Evolutionary conservation across 2,888 invertebrate genomes (phyloP), one percentile per base, ranked within the genome.

Genomic region (Pterostichus madidus): DNA sequence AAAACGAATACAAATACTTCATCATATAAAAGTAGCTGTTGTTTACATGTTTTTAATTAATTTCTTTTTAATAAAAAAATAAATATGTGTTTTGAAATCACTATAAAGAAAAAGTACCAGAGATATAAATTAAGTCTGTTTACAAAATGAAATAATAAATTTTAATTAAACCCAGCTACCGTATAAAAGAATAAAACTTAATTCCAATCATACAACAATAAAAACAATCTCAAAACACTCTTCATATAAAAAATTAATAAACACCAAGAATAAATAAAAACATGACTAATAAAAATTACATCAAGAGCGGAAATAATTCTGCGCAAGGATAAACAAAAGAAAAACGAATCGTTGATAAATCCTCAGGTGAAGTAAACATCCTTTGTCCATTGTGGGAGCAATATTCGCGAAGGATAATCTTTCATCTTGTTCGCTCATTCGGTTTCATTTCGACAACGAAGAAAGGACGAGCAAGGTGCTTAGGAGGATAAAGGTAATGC

Each of bases 201-300:
- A 59, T 59, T 31, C 59, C 59, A 59, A 59, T 59, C 59, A 59
- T 17, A 24, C 2, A 56, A 59, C 59, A 59, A 59, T 59, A 31
- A 24, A 59, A 59, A 59, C 11, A 56, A 59, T 59, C 10, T 59
- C 5, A 39, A 39, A 39, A 24, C 24, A 24, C 24, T 17, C 17
- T 56, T 56, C 53, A 8, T 56, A 56, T 17, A 24, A 59, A 59
- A 59, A 31, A 59, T 31, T 59, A 59, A 59, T 59, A 59, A 56
- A 24, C 17, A 24, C 7, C 17, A 17, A 56, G 17, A 0, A 24
- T 15, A 56, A 56, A 56, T 56, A 56, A 6, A 56, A 56, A 59
- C 8, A 15, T 24, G 6, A 11, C 24, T 59, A 59, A 59, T 59
- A 59, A 59, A 59, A 59, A 59, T 59, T 59, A 59, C 59, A 59